Conservation (phyloP, 2,113 vertebrate species). For the Gobiocypris rarus region DNA sequence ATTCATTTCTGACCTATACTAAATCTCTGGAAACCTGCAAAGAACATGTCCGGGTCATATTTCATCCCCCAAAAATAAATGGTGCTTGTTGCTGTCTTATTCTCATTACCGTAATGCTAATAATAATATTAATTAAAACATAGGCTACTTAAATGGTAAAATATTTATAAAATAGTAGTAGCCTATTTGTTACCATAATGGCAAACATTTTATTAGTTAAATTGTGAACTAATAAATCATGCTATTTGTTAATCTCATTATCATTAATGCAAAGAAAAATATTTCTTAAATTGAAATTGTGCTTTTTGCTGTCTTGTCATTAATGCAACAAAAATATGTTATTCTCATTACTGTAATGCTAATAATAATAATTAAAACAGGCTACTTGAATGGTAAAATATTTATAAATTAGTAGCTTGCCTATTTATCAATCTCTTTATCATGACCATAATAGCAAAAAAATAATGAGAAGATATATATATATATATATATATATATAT, state of each 20-base stretch:
- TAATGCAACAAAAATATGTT: no score
- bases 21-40: neutral
- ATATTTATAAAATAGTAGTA: neutral
- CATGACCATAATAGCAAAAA: no score
- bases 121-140: neutral
- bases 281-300: neutral
- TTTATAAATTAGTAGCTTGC: no score
- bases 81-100: neutral
- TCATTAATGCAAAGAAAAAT: neutral
- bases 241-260: neutral
- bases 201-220: no score
- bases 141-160: neutral
- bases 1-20: neutral
- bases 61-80: neutral
- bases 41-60: neutral
- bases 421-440: no score
- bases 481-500: no score
- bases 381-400: no score
- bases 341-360: no score
- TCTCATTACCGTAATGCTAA: neutral
- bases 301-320: no score
- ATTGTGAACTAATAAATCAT: neutral
- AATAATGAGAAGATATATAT: no score
- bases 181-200: neutral
- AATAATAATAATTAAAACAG: no score